Percentiles rank a stretch among this genome's conserved stretches.
phyloP scores from a whole-genome alignment of 2,888 invertebrate species.

The Agrochola litura region DNA sequence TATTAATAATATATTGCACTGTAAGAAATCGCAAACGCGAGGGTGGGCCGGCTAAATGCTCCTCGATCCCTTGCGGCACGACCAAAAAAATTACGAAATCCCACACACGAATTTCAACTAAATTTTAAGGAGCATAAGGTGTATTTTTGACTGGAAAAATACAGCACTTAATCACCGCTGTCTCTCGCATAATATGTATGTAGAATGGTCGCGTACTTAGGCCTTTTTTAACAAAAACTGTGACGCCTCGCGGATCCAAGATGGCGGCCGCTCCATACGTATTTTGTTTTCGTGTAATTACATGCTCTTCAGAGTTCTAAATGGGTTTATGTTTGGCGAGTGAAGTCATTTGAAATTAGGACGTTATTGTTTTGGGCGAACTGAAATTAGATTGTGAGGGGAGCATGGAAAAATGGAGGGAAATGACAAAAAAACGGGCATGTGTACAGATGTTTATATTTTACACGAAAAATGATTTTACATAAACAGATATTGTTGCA shows the following conservation, averaged over 20 bases:
- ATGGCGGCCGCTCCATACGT: constrained; percentile 81
- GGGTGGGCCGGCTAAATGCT: constrained; percentile 85
- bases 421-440: constrained; percentile 32
- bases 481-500: neutral
- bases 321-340: constrained; percentile 57
- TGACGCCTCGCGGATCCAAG: constrained; percentile 88
- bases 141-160: constrained; percentile 61
- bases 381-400: constrained; percentile 43
- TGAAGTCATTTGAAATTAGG: constrained; percentile 67
- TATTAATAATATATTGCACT: constrained; percentile 88
- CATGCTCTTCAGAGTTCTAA: constrained; percentile 68
- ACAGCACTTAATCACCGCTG: constrained; percentile 85
- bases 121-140: constrained; percentile 63
- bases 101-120: constrained; percentile 66
- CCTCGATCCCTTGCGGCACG: constrained; percentile 82
- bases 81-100: constrained; percentile 72
- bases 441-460: constrained; percentile 51
- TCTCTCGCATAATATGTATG: constrained; percentile 85
- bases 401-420: constrained; percentile 4
- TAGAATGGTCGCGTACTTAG: constrained; percentile 86
- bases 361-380: constrained; percentile 65
- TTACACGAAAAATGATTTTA: constrained; percentile 4
- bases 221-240: constrained; percentile 84
- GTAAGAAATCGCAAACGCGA: constrained; percentile 87
- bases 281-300: constrained; percentile 73